Evolutionary conservation across 2,888 invertebrate species (phyloP), one percentile per base, ranked within the genome.

Genomic region (Heliconius ethilla): DNA sequence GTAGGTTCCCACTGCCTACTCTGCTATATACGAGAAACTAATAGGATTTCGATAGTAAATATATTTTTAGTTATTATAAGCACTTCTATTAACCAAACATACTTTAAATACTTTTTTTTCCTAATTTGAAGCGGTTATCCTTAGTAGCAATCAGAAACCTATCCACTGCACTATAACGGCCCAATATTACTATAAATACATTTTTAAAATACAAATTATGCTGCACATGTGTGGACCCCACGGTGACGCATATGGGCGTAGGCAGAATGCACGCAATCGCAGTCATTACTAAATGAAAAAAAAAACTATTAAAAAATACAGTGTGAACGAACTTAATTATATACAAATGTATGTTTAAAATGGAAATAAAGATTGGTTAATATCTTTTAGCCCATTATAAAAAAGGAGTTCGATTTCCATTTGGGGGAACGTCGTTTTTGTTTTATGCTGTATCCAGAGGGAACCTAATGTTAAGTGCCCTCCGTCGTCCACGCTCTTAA

Each of bases 201-300:
- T 72, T 72, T 72, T 72, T 72, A 72, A 72, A 72, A 72, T 33
- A 72, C 22, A 51, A 37, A 72, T 59, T 15, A n/a, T 59, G 72
- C 4, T 22, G 62, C 83, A 85, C 89, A 89, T 84, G 84, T 86
- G 82, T 75, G 55, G 84, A 84, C 85, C 86, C 84, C 87, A 87
- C 86, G 82, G 82, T 82, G 84, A 72, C 83, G 85, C 90, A 91
- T 87, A 85, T 89, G 59, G 55, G 59, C n/a, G 51, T 51, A 22
- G 90, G 88, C 86, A 84, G 85, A 87, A 87, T 87, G 87, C 86
- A 84, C 79, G 86, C 87, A 90, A 90, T 88, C 88, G 87, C 87
- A 85, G 88, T 85, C 79, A 77, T 51, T 51, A 51, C 7, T 51
- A 22, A 51, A 79, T 83, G 81, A 13, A 27, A 85, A 85, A 84